Evolutionary conservation across 2,888 invertebrate genomes (phyloP).

Genomic region (Ypsolopha scabrella): DNA sequence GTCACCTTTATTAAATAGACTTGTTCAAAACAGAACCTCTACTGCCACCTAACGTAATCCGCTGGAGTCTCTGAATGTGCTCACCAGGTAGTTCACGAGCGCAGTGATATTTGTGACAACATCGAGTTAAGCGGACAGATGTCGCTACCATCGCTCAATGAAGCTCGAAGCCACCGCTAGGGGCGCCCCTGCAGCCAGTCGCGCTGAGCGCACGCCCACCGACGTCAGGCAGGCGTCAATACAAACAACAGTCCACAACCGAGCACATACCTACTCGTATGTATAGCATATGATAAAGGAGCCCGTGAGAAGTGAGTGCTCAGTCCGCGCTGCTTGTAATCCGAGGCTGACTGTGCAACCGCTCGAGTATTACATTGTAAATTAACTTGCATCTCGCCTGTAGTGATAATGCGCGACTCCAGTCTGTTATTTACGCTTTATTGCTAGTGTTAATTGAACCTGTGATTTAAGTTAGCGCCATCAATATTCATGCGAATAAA

Average conservation of each 20-base stretch:
- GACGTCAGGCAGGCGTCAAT: constrained; percentile 61
- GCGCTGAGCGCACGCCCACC: constrained; percentile 41
- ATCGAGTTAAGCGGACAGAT: constrained; percentile 12
- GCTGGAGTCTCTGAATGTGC: too few species aligned
- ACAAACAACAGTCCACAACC: constrained; percentile 47
- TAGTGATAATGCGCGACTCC: constrained; percentile 39
- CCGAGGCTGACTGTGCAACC: constrained; percentile 49
- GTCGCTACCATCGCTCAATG: constrained; percentile 19
- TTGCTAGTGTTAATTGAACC: constrained; percentile 17
- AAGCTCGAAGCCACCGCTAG: constrained; percentile 11
- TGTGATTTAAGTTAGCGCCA: not conserved
- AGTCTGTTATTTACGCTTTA: constrained; percentile 25
- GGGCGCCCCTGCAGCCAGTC: constrained; percentile 22
- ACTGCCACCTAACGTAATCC: too few species aligned
- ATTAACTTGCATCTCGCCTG: constrained; percentile 38
- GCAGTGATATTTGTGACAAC: too few species aligned
- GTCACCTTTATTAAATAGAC: too few species aligned
- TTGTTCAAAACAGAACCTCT: too few species aligned
- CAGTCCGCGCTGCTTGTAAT: constrained; percentile 50
- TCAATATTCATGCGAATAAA: not conserved
- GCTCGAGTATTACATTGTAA: constrained; percentile 28
- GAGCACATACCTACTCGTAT: constrained; percentile 34
- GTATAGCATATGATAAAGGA: constrained; percentile 42
- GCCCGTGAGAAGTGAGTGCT: constrained; percentile 49
- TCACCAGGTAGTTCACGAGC: too few species aligned